Conservation (phyloP, 2,797 vertebrate genomes). For the Urophycis tenuis region DNA sequence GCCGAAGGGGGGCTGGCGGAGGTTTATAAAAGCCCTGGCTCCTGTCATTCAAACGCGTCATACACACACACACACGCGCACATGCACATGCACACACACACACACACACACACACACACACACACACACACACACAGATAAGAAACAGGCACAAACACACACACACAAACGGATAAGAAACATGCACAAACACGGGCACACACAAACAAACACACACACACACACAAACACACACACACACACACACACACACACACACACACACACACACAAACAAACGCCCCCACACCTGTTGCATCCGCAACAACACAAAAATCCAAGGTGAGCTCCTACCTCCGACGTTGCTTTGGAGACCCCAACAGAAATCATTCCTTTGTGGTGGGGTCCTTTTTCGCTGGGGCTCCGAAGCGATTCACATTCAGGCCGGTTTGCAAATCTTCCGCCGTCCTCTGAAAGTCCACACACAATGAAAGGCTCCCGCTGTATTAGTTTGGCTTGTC, state of each 20-base stretch:
- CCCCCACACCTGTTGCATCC: conserved; percentile 23
- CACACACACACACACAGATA: too few species aligned
- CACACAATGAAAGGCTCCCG: not conserved
- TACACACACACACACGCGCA: too few species aligned
- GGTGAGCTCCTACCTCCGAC: conserved; percentile 33
- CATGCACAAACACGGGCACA: too few species aligned
- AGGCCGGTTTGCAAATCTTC: not conserved
- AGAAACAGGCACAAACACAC: too few species aligned
- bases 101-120: too few species aligned
- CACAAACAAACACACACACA: too few species aligned
- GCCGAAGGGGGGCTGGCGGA: conserved; percentile 37
- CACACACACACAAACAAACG: not conserved
- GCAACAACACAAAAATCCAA: conserved; percentile 30
- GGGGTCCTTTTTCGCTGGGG: too few species aligned
- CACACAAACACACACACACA: too few species aligned
- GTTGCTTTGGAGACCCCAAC: not conserved
- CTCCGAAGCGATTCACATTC: not conserved
- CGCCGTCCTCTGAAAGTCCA: not conserved
- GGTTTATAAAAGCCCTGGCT: conserved; percentile 61
- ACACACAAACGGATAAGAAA: too few species aligned
- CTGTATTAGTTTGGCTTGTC: not conserved
- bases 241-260: too few species aligned
- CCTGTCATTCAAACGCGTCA: conserved; percentile 53
- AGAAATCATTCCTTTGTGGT: not conserved
- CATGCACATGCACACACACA: too few species aligned